A percentile compares a stretch with the other conserved stretches of the same genome.
These are phyloP conservation scores for Drosophila parvula DNA, from an alignment of 1,140 invertebrate species.

Conservation along the genomic window DNA sequence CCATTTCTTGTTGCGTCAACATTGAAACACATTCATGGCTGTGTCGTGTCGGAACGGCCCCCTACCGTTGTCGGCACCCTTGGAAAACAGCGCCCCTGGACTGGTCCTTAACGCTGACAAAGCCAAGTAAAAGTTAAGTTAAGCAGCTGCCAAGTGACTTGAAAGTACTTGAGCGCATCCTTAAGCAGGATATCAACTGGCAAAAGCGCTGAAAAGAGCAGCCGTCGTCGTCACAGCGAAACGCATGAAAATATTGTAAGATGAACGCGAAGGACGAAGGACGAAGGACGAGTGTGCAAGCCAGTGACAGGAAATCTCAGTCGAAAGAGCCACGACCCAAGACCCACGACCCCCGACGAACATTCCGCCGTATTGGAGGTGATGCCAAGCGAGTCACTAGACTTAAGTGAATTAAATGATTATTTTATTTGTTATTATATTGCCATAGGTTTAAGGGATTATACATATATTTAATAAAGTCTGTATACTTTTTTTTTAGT, in stretches of 20 bases:
- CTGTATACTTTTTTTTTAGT: too few relatives aligned
- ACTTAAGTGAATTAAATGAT: not conserved
- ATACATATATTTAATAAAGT: not conserved
- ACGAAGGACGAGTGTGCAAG: conserved; percentile 16
- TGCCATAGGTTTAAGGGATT: not conserved
- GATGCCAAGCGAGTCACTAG: conserved; percentile 16
- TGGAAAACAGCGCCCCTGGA: conserved; percentile 4
- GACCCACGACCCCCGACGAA: conserved; percentile 2
- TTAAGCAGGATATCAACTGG: conserved; percentile 83
- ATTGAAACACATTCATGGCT: conserved; percentile 46
- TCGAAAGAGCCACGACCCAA: conserved; percentile 33
- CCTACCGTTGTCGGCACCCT: not conserved
- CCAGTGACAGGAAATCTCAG: conserved; percentile 69
- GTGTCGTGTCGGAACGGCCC: not conserved
- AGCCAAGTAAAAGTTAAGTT: conserved; percentile 77
- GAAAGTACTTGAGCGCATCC: conserved; percentile 82
- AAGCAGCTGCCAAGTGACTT: conserved; percentile 82
- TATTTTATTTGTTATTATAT: too few relatives aligned
- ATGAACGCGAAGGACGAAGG: conserved; percentile 8
- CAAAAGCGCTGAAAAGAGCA: conserved; percentile 76
- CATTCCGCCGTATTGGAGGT: conserved; percentile 17
- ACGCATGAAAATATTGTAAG: conserved; percentile 59
- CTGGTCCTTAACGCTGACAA: conserved; percentile 55
- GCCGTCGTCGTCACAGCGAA: conserved; percentile 34
- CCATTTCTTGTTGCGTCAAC: conserved; percentile 56